A percentile compares a stretch with the other conserved stretches of the same genome.
phyloP scores from a whole-genome alignment of 2,888 invertebrate genomes.

The Drosophila falleni region DNA sequence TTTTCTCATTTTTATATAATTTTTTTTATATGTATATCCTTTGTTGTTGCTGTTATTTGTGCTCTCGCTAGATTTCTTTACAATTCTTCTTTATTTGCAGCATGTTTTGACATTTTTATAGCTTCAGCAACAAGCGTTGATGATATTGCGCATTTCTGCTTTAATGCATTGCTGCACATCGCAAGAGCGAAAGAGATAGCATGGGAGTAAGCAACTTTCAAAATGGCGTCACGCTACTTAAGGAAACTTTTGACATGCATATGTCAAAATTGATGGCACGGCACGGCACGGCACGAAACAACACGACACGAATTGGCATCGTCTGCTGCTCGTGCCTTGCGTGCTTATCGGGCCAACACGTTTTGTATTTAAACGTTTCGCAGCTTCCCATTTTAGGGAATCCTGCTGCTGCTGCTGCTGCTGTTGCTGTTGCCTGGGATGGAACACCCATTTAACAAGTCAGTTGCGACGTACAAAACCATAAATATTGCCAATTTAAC shows the following conservation, averaged over 20 bases:
- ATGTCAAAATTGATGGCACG: conserved; percentile 68
- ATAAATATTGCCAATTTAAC: conserved; percentile 84
- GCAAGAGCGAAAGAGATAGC: conserved; percentile 8
- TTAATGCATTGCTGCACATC: conserved; percentile 73
- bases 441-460: conserved; percentile 85
- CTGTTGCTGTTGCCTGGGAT: conserved; percentile 31
- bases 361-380: conserved; percentile 80
- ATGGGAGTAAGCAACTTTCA: conserved; percentile 31
- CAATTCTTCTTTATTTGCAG: conserved; percentile 68
- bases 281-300: conserved; percentile 8
- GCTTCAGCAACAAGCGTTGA: conserved; percentile 60
- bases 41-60: conserved; percentile 19
- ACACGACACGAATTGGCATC: conserved; percentile 5
- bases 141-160: conserved; percentile 69
- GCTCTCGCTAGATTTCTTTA: conserved; percentile 63
- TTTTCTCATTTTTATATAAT: conserved; percentile 27
- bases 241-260: conserved; percentile 59
- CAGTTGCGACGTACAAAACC: conserved; percentile 85
- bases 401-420: conserved; percentile 25
- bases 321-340: conserved; percentile 25
- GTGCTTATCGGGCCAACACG: conserved; percentile 73
- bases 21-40: conserved; percentile 30
- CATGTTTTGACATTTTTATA: conserved; percentile 73
- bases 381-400: conserved; percentile 69
- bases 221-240: conserved; percentile 61